Conservation (phyloP, 2,797 vertebrate genomes). For the Acanthopagrus latus region DNA sequence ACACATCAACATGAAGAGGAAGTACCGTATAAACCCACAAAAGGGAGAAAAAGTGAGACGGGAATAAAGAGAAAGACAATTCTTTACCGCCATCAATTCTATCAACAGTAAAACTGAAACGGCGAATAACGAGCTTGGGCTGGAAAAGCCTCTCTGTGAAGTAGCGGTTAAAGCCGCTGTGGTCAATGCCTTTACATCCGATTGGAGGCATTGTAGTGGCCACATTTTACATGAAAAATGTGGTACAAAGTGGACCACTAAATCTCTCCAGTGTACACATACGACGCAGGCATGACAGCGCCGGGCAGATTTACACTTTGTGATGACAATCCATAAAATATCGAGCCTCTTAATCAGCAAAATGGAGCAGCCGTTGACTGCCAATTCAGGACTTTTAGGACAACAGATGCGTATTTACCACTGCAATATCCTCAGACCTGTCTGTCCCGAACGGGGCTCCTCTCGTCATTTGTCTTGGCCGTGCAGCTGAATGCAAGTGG, state of each 20-base stretch:
- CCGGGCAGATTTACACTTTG: conserved; percentile 75
- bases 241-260: conserved; percentile 71
- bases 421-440: conserved; percentile 69
- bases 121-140: conserved; percentile 29
- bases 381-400: conserved; percentile 73
- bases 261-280: conserved; percentile 77
- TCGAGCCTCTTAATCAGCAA: conserved; percentile 80
- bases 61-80: background rate
- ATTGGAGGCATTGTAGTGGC: conserved; percentile 57
- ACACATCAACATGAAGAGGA: conserved; percentile 19
- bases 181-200: conserved; percentile 49
- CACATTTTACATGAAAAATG: conserved; percentile 76
- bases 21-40: background rate
- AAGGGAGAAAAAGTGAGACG: background rate
- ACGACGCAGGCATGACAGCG: conserved; percentile 60
- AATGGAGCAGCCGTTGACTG: conserved; percentile 67
- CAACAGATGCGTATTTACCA: conserved; percentile 72
- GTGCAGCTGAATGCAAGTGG: conserved; percentile 27
- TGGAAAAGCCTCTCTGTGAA: conserved; percentile 37
- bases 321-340: conserved; percentile 77
- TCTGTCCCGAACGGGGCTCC: conserved; percentile 47
- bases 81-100: conserved; percentile 31
- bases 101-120: conserved; percentile 27
- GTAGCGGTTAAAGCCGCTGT: conserved; percentile 38
- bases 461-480: conserved; percentile 64